These are phyloP conservation scores for Hylaeus volcanicus DNA, from an alignment of 1,140 invertebrate species.

Conservation along the genomic window DNA sequence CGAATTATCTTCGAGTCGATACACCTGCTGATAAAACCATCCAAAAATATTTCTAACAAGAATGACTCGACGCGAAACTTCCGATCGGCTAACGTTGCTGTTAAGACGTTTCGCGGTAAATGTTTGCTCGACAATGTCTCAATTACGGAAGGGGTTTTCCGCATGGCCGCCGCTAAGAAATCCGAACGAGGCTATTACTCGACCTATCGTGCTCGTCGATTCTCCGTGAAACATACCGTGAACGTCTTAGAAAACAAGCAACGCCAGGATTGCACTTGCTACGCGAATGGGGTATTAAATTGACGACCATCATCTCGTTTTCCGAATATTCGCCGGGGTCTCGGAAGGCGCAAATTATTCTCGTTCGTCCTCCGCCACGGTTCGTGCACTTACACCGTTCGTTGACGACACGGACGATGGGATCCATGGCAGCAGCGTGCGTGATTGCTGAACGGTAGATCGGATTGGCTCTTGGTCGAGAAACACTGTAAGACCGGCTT, in stretches of 20 bases:
- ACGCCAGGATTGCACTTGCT: background rate
- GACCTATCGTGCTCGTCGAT: no score
- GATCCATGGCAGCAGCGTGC: conserved; percentile 2
- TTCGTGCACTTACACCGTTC: conserved; percentile 23
- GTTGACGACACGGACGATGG: background rate
- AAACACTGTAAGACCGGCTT: conserved; percentile 34
- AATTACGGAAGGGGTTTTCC: no score
- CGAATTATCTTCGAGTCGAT: no score
- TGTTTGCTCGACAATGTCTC: no score
- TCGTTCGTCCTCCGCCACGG: conserved; percentile 4
- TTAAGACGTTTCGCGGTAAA: no score
- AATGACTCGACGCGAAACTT: no score
- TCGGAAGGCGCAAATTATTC: conserved; percentile 38
- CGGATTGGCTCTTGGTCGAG: conserved; percentile 24
- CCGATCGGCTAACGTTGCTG: no score
- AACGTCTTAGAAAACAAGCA: background rate
- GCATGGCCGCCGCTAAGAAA: no score
- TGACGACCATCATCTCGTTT: conserved; percentile 1
- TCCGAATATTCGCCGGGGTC: conserved; percentile 1
- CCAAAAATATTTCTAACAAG: no score
- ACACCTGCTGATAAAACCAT: no score
- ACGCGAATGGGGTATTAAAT: background rate
- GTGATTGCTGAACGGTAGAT: conserved; percentile 44
- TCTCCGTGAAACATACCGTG: no score
- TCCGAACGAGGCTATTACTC: no score